These are phyloP conservation scores for Bufotes viridis DNA, from an alignment of 2,797 vertebrate species.

Conservation along the genomic window DNA sequence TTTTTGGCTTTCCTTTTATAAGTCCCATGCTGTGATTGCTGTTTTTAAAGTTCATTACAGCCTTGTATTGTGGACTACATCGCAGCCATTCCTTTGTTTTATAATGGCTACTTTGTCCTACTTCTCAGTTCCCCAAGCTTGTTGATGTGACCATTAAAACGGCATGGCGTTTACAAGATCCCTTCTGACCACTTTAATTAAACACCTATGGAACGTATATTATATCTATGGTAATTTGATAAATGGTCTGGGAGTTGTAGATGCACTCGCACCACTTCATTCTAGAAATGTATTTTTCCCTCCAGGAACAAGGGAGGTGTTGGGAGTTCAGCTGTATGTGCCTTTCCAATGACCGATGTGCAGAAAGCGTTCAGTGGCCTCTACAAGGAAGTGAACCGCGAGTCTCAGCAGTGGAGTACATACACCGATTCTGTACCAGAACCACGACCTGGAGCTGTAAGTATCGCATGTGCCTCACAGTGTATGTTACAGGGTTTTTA, in stretches of 20 bases:
- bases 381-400: slow-evolving; percentile 92
- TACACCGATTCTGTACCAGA: slow-evolving; percentile 85
- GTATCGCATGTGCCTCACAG: slow-evolving; percentile 54
- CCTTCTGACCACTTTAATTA: background rate
- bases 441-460: slow-evolving; percentile 89
- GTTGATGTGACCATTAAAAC: background rate
- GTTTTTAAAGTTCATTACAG: slow-evolving; percentile 14
- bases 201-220: too few species aligned
- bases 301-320: slow-evolving; percentile 84
- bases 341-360: slow-evolving; percentile 90
- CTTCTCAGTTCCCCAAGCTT: background rate
- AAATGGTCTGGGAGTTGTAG: background rate
- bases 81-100: background rate
- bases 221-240: background rate
- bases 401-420: slow-evolving; percentile 96
- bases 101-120: slow-evolving; percentile 12
- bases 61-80: slow-evolving; percentile 15
- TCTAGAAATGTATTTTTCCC: background rate
- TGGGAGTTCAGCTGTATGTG: slow-evolving; percentile 89
- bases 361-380: slow-evolving; percentile 86
- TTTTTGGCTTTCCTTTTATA: slow-evolving; percentile 25
- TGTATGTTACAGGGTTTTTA: background rate
- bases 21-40: background rate
- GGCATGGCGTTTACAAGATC: background rate
- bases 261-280: background rate